phyloP scores from a whole-genome alignment of 2,113 vertebrate genomes.

The Heterocephalus glaber region DNA sequence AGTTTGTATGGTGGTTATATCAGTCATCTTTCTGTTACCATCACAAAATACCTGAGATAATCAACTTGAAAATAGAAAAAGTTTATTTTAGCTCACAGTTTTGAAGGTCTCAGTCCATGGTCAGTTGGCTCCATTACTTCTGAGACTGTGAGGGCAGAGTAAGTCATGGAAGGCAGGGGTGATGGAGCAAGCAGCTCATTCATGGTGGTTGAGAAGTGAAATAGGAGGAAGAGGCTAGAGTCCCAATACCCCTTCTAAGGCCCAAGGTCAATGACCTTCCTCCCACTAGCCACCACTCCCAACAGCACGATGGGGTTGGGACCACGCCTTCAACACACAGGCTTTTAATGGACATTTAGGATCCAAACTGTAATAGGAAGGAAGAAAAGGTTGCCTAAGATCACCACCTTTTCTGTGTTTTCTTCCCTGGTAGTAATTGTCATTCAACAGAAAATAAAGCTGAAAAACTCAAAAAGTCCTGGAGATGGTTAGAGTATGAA shows the following conservation, averaged over 20 bases:
- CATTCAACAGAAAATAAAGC: not conserved
- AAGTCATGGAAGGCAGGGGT: too few relatives aligned
- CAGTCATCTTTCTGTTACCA: not conserved
- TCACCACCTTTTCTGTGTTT: not conserved
- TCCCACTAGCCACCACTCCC: not conserved
- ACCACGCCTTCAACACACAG: not conserved
- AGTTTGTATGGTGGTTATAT: too few relatives aligned
- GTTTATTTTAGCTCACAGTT: not conserved
- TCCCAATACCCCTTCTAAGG: not conserved
- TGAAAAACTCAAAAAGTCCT: not conserved
- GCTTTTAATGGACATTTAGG: not conserved
- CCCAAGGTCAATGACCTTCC: not conserved
- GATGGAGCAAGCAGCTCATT: not conserved
- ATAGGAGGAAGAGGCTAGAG: not conserved
- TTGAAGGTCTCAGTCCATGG: not conserved
- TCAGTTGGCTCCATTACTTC: not conserved
- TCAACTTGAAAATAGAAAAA: not conserved
- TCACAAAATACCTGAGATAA: not conserved
- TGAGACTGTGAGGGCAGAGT: not conserved
- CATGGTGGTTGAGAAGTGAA: not conserved
- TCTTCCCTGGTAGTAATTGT: not conserved
- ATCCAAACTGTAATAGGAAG: not conserved
- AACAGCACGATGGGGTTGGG: not conserved
- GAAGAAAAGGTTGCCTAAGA: not conserved
- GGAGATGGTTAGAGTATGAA: not conserved